Evolutionary conservation across 2,797 vertebrate species (phyloP), one percentile per base, ranked within the genome.

Genomic region (Fratercula arctica): DNA sequence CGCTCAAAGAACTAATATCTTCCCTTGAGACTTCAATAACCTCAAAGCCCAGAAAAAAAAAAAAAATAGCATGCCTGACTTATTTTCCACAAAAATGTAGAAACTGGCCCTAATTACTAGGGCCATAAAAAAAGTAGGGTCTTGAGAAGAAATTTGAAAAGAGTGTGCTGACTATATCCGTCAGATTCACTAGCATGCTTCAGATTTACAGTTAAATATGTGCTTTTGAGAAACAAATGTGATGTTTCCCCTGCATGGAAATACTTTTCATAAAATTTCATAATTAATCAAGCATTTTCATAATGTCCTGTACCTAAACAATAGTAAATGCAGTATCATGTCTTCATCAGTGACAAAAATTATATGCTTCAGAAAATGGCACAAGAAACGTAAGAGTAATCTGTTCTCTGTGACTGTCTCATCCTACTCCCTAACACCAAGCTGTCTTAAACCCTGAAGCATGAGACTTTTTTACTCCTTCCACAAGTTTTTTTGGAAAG

Each of bases 11-110:
- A 85, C 29, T 92, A 86, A 11, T 78, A 80, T 74, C 51, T 91
- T 85, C 84, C 75, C 82, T 37, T 87, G 69, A 96, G 93, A 90
- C 45, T 39, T 79, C 41, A 85, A 25, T 54, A 93, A 89, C 50
- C 82, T 96, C 89, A 94, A 89, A 95, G 68, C 26, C 28, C 46
- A 10, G 35, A 6, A 41, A 46, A 48, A 48, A 75, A 46, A 64
- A 67, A 39, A 48, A 23, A 77, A 53, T 74, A 37, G 5, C 60
- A 81, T 41, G 75, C 29, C 26, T 63, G 29, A 66, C 26, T 94
- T 86, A 63, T 64, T 96, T 95, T 80, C 53, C 23, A 87, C 29
- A 89, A 74, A 91, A 89, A 77, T 19, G 45, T 18, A 74, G 35
- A 94, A 95, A 79, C 23, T 60, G 74, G 28, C 16, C 45, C 35